A percentile compares a stretch with the other conserved stretches of the same genome.
Evolutionary conservation across 2,797 vertebrate genomes (phyloP).

Genomic region (Peromyscus nudipes): DNA sequence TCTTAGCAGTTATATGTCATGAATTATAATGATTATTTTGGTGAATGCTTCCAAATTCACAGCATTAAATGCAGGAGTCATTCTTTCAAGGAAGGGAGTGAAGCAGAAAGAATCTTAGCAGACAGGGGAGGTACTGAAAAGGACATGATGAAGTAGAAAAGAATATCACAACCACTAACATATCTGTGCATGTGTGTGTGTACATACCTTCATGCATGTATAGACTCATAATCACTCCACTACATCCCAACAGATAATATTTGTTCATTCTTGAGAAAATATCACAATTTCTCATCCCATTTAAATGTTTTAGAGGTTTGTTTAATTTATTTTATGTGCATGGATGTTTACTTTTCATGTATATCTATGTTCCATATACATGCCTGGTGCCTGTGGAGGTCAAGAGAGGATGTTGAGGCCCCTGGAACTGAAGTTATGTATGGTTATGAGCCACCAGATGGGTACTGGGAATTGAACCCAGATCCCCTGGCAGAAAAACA

Average conservation of each 20-base stretch:
- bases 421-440: neutral
- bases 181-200: neutral
- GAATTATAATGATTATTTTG: conserved; percentile 61
- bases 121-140: neutral
- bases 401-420: neutral
- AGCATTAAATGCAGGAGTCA: neutral
- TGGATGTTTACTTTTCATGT: neutral
- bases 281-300: neutral
- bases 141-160: neutral
- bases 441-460: neutral
- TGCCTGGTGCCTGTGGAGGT: neutral
- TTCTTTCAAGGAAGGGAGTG: neutral
- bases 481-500: neutral
- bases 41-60: conserved; percentile 3
- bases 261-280: conserved; percentile 29
- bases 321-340: neutral
- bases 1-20: conserved; percentile 18
- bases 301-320: neutral
- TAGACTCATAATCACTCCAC: neutral
- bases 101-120: neutral
- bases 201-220: neutral
- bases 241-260: neutral
- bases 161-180: neutral
- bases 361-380: neutral
- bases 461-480: too few species aligned